Evolutionary conservation across 2,113 vertebrate species (phyloP).

Genomic region (Platysternon megacephalum): DNA sequence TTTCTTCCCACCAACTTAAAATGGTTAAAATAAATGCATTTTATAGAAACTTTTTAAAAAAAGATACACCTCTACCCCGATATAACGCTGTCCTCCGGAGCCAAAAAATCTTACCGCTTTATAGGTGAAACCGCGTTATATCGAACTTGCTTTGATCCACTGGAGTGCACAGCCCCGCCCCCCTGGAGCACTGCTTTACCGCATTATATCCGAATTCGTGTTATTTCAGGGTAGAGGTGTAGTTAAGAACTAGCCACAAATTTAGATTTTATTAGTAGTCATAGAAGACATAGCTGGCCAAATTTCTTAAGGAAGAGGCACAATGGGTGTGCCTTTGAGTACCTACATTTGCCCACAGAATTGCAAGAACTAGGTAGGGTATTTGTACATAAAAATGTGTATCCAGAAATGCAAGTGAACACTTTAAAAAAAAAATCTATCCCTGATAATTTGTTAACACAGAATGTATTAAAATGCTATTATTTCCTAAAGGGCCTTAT

Average conservation of each 20-base stretch:
- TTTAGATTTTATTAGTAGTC: neutral
- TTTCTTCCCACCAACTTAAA: neutral
- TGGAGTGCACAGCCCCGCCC: too few relatives aligned
- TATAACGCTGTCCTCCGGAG: too few relatives aligned
- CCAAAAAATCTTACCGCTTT: too few relatives aligned
- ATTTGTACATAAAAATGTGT: neutral
- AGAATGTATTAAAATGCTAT: neutral
- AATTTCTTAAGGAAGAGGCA: neutral
- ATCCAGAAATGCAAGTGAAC: neutral
- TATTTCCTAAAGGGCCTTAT: neutral
- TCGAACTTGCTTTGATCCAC: too few relatives aligned
- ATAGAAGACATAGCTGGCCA: neutral
- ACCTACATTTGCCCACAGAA: neutral
- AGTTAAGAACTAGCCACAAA: neutral
- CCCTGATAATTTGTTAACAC: neutral
- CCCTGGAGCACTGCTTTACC: too few relatives aligned
- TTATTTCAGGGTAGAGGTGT: too few relatives aligned
- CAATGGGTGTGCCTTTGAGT: neutral
- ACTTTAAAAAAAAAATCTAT: neutral
- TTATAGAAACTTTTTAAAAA: neutral
- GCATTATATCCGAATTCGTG: too few relatives aligned
- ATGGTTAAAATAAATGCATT: neutral
- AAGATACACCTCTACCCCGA: too few relatives aligned
- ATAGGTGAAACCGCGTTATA: too few relatives aligned
- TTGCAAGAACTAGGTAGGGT: neutral